Base-by-base conservation (phyloP, 2,113 vertebrate species). In the Xiphophorus hellerii region DNA sequence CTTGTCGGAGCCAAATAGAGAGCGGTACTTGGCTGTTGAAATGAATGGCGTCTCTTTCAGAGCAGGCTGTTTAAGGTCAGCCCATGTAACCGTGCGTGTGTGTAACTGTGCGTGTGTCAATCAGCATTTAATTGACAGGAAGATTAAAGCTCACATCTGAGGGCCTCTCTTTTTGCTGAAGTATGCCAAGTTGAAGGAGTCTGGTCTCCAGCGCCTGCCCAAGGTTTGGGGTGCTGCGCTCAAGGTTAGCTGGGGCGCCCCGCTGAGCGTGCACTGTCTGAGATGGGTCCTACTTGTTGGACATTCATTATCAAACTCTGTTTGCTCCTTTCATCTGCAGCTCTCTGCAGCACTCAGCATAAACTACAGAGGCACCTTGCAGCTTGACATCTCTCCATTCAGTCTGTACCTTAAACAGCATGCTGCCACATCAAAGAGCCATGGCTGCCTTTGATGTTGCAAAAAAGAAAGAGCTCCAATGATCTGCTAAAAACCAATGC, bases 381-480 rank as follows among this genome's bases (percentile, higher is more conserved):
- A 96, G 96, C 96, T 97, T 96, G 96, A 97, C 96, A 97, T 96
- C 96, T 96, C 96, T 96, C 96, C 96, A 96, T 97, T 98, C 96
- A 97, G 95, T 95, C 96, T 96, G 96, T 97, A 97, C 97, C 96
- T 97, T 97, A 97, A 96, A 96, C 96, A 97, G 96, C 96, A 96
- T 95, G 96, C 90, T 92, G 95, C 94, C 95, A 97, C 96, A 96
- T 98, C 96, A 98, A 97, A 98, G 97, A 90, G 90, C 92, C 82
- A 93, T 87, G 87, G 90, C 92, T 75, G 91, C 90, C 96, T 98
- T 98, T 98, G 96, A 98, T 97, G 96, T 96, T 96, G 94, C 94
- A 96, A 95, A 97, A 37, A 96, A 96, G 95, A 97, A 97, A 97
- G 95, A 95, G 93, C 94, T 95, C 95, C 94, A 94, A 94, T 96